These are phyloP conservation scores for Diplodus puntazzo DNA, from an alignment of 2,797 vertebrate genomes.

Conservation along the genomic window DNA sequence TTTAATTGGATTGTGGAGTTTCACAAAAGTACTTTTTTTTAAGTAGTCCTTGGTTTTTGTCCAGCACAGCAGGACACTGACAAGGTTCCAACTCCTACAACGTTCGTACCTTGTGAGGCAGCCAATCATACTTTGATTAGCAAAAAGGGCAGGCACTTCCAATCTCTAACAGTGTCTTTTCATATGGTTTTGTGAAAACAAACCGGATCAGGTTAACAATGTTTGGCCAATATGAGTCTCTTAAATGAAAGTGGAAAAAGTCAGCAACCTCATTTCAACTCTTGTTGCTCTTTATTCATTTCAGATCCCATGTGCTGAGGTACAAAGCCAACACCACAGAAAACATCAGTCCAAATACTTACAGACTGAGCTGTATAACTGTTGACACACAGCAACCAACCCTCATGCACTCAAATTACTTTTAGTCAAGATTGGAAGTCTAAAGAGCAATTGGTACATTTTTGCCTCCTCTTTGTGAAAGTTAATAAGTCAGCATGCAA, in stretches of 20 bases:
- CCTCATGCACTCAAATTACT: background rate
- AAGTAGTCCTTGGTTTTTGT: slow-evolving; percentile 12
- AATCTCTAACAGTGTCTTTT: too few species aligned
- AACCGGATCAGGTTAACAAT: background rate
- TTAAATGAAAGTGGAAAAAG: slow-evolving; percentile 21
- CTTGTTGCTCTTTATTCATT: background rate
- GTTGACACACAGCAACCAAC: background rate
- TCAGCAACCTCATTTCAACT: too few species aligned
- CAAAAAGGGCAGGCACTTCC: too few species aligned
- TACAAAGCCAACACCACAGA: background rate
- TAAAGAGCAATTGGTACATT: background rate
- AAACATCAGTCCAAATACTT: background rate
- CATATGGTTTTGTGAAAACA: too few species aligned
- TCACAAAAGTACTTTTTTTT: slow-evolving; percentile 14
- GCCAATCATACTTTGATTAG: too few species aligned
- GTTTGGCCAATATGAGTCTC: background rate
- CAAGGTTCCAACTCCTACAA: slow-evolving; percentile 5
- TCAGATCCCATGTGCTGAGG: background rate
- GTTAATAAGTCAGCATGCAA: slow-evolving; percentile 15
- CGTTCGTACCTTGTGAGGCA: background rate
- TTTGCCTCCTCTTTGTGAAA: background rate
- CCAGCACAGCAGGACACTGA: background rate
- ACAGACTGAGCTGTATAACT: background rate
- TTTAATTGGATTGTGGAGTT: background rate
- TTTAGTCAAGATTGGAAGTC: background rate